Evolutionary conservation across 2,888 invertebrate species (phyloP), one percentile per base, ranked within the genome.

Genomic region (Hyalella azteca): DNA sequence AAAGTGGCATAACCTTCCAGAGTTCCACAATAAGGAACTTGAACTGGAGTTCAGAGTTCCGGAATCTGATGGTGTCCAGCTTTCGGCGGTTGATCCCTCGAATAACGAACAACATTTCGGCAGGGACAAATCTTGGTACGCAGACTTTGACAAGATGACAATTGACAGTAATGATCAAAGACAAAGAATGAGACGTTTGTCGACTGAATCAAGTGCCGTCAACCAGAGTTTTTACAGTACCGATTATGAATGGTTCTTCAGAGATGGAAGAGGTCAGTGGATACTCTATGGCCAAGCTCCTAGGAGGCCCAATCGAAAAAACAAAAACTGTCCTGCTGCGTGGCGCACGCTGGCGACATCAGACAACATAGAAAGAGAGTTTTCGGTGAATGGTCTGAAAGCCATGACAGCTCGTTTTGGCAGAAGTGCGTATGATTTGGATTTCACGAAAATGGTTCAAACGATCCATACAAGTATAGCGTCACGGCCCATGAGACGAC

Each of bases 401-500:
- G 11, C n/a, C 36, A 29, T 22, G 66, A 29, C 36, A 22, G 36
- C 19, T 2, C 36, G 36, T 2, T n/a, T 32, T 36, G 36, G 15
- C 19, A 15, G 29, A 5, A 36, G 29, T n/a, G 19, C 32, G 19
- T 82, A 79, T 49, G n/a, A 36, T 3, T 36, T 82, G 26, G 60
- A 82, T 40, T 54, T 81, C 11, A 40, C 11, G 13, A 73, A 78
- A 13, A 80, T 82, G 80, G 48, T 15, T 11, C 82, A 82, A 29
- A 80, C 80, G 15, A 82, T 80, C 73, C 79, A 60, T 59, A 66
- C 48, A 2, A 81, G 80, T 1, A 73, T 54, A 9, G 79, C 75
- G 13, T 41, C 41, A 22, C 41, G 82, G 26, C 45, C 75, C 11
- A 80, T 82, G 73, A 41, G 82, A 41, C 78, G 82, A 9, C 73